These are phyloP conservation scores for Eupithecia inturbata DNA, from an alignment of 2,888 invertebrate genomes.

Conservation along the genomic window DNA sequence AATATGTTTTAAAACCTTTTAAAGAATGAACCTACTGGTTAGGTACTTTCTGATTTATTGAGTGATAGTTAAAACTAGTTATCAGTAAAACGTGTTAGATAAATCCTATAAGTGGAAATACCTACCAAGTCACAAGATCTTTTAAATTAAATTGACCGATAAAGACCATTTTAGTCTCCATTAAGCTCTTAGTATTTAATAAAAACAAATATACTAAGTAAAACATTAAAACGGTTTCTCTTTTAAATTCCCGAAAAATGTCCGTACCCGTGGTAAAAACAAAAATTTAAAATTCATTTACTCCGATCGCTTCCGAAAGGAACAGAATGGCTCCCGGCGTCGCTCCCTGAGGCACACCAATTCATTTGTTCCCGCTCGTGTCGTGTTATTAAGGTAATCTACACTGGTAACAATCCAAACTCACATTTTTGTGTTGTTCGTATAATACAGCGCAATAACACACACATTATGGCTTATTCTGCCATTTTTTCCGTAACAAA, in stretches of 20 bases:
- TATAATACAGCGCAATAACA: background rate
- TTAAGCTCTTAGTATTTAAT: background rate
- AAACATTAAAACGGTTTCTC: background rate
- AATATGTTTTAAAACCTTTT: background rate
- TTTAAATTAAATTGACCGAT: background rate
- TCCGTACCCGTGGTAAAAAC: slow-evolving; percentile 8
- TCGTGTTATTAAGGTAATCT: slow-evolving; percentile 7
- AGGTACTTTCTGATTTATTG: background rate
- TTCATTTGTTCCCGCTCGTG: slow-evolving; percentile 22
- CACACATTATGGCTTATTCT: background rate
- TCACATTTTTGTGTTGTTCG: background rate
- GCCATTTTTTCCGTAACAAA: too few species aligned
- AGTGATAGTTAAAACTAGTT: background rate
- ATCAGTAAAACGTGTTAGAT: too few species aligned
- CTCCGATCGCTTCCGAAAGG: slow-evolving; percentile 8
- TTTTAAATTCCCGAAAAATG: background rate
- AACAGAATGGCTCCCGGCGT: slow-evolving; percentile 12
- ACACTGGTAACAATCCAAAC: background rate
- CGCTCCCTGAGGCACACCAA: slow-evolving; percentile 27
- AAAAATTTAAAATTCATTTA: slow-evolving; percentile 20
- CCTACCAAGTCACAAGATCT: too few species aligned
- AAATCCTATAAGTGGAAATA: background rate
- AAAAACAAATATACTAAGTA: background rate
- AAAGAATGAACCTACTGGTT: background rate
- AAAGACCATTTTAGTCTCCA: background rate